Evolutionary conservation across 2,797 vertebrate genomes (phyloP), one percentile per base, ranked within the genome.

Genomic region (Pristis pectinata): DNA sequence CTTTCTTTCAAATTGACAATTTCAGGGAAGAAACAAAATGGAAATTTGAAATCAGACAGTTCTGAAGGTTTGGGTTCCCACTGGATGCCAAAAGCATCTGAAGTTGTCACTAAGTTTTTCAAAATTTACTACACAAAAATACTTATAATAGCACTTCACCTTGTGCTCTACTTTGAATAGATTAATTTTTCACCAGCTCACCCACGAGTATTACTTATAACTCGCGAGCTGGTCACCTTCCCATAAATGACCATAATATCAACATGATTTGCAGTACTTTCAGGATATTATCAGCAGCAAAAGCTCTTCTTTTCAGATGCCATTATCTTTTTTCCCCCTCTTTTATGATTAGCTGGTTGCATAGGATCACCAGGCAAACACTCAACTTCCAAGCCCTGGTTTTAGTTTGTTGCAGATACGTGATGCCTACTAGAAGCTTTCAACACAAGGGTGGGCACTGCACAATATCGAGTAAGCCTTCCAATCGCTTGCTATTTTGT

Each of bases 201-300:
- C 27, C 53, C 3, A 34, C 15, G 53, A 34, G 27, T 87, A 83
- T 15, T 56, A 34, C 53, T 87, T 59, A 4, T 13, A 87, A 87
- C n/a, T 87, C 15, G 87, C 34, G 30, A 59, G 59, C 11, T 17
- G 53, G 27, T 64, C 37, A 92, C 24, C 67, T 24, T 92, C 30
- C n/a, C 87, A 67, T 64, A 67, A 92, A 93, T 93, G 22, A 72
- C n/a, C 24, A 93, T 22, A 79, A 30, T 30, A 64, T 89, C 89
- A 44, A 92, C n/a, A 67, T 67, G 22, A 17, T 70, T 17, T 70
- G 64, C 15, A 24, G 3, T 8, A 82, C 19, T 53, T 83, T 27
- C 19, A 83, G 24, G 53, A 49, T 2, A 83, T 83, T 83, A 49
- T 83, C 44, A 41, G 34, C n/a, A 4, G n/a, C 17, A 79, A 80